phyloP scores from a whole-genome alignment of 2,797 vertebrate species.

The Anisognathus igniventris region DNA sequence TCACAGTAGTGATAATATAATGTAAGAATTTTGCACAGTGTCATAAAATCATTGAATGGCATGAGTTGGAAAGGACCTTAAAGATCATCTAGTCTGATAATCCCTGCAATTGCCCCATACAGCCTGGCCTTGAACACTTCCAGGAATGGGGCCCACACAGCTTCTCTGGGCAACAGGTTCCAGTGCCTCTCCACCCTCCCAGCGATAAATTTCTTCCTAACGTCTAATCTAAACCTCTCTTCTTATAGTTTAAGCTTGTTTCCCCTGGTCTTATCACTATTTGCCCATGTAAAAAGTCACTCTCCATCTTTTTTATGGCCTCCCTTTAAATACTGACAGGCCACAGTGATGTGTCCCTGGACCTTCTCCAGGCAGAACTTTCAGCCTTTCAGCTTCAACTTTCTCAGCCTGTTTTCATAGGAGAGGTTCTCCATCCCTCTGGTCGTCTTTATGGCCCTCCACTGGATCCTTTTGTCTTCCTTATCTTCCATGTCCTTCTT shows the following conservation, averaged over 20 bases:
- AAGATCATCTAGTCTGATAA: not conserved
- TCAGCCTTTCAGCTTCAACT: not conserved
- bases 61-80: not conserved
- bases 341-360: not conserved
- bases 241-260: not conserved
- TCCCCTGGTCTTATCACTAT: not conserved
- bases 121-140: not conserved
- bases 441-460: too few species aligned
- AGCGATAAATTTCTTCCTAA: not conserved
- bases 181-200: not conserved
- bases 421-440: not conserved
- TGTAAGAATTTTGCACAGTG: not conserved
- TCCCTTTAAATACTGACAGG: not conserved
- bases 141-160: not conserved
- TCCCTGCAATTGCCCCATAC: not conserved
- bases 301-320: not conserved
- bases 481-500: too few species aligned
- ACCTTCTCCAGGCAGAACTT: not conserved
- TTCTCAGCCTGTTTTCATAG: not conserved
- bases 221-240: not conserved
- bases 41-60: not conserved
- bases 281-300: not conserved
- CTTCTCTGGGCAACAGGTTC: accelerated
- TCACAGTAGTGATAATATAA: not conserved
- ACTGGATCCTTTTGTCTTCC: not conserved